These are phyloP conservation scores for Kuschelorhynchus macadamiae DNA, from an alignment of 2,888 invertebrate species.

Conservation along the genomic window DNA sequence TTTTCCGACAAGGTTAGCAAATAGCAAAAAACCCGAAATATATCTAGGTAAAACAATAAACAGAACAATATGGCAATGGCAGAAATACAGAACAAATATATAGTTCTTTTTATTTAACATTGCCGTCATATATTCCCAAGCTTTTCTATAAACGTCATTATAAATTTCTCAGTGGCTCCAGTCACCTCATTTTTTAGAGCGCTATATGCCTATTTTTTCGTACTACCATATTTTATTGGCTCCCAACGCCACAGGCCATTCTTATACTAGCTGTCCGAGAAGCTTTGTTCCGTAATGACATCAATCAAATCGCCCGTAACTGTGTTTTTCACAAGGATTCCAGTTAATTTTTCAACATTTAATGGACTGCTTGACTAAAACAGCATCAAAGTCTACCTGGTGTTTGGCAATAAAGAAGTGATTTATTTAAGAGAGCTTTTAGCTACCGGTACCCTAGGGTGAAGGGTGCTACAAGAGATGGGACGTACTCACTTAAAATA, in stretches of 20 bases:
- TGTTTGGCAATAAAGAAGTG: constrained; percentile 41
- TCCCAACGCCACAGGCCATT: constrained; percentile 3
- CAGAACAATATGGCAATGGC: no score
- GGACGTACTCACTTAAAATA: constrained; percentile 7
- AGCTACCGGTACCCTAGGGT: constrained; percentile 40
- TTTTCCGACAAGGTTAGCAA: no score
- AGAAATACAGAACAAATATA: no score
- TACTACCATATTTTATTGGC: constrained; percentile 29
- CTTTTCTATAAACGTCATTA: no score
- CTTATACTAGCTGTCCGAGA: constrained; percentile 20
- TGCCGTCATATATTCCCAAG: no score
- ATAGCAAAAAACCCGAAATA: no score
- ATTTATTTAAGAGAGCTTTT: constrained; percentile 46
- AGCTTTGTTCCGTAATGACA: constrained; percentile 33
- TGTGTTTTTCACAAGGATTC: constrained; percentile 32
- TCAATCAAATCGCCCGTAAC: constrained; percentile 37
- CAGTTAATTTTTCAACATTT: constrained; percentile 45
- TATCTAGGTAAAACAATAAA: no score
- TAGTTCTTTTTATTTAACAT: no score
- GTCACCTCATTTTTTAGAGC: neutral
- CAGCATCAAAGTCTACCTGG: constrained; percentile 37
- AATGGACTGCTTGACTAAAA: constrained; percentile 42
- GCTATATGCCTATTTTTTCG: constrained; percentile 7
- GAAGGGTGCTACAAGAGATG: constrained; percentile 46
- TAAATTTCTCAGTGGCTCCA: no score